Percentiles rank a stretch among this genome's conserved stretches.
phyloP scores from a whole-genome alignment of 2,797 vertebrate species.

The Gorsachius magnificus region DNA sequence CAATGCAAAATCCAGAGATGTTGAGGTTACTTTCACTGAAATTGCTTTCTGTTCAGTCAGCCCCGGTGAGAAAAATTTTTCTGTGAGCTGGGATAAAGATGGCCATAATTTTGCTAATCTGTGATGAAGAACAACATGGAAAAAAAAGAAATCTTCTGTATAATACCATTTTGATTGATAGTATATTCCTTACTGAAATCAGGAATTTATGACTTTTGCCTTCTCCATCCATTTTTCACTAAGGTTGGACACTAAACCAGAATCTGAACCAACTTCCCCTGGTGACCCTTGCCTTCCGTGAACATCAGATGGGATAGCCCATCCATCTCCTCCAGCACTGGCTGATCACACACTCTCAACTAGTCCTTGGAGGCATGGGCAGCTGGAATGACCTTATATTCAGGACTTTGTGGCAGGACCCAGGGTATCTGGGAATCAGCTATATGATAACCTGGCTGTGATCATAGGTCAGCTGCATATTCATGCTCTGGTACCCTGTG shows the following conservation, averaged over 20 bases:
- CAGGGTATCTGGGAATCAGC: neutral
- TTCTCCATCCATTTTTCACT: neutral
- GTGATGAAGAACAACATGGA: neutral
- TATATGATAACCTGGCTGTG: neutral
- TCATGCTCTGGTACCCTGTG: neutral
- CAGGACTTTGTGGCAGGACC: neutral
- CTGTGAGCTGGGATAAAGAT: neutral
- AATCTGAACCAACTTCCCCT: neutral
- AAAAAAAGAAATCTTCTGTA: neutral
- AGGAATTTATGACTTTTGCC: neutral
- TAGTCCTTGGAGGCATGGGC: fast-evolving
- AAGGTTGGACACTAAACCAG: neutral
- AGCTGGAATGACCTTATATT: neutral
- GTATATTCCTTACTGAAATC: neutral
- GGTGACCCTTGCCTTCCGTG: neutral
- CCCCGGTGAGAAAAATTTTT: neutral
- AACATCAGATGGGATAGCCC: neutral
- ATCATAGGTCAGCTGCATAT: neutral
- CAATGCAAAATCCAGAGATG: neutral
- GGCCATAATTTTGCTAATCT: neutral
- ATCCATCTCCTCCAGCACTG: neutral
- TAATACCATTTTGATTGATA: neutral
- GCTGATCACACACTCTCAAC: neutral
- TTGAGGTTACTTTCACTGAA: neutral
- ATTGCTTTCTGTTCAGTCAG: neutral